Conservation (phyloP, 2,797 vertebrate genomes). For the Sebastes vulpes region DNA sequence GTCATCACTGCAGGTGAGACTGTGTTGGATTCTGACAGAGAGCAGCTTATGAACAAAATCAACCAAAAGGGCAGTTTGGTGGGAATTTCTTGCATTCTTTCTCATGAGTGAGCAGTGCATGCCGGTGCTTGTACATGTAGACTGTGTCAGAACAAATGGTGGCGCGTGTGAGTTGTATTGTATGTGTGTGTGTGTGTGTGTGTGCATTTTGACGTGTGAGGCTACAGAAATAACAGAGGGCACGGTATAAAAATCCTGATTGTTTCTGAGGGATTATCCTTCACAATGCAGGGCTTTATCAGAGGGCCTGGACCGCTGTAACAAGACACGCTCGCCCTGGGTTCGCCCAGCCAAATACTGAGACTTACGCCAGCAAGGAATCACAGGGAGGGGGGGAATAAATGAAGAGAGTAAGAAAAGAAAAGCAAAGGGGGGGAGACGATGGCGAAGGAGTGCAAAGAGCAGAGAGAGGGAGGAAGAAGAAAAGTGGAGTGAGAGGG, state of each 20-base stretch:
- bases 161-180: conserved; percentile 8
- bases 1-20: conserved; percentile 17
- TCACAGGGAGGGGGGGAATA: conserved; percentile 13
- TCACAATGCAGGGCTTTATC: conserved; percentile 78
- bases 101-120: conserved; percentile 59
- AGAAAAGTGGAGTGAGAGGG: conserved; percentile 24
- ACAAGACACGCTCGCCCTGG: conserved; percentile 76
- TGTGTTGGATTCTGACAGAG: not conserved
- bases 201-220: conserved; percentile 21
- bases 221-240: conserved; percentile 53
- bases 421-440: not conserved
- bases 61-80: conserved; percentile 39
- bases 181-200: conserved; percentile 7
- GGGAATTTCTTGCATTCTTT: conserved; percentile 66
- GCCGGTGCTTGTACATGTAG: conserved; percentile 55
- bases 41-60: conserved; percentile 28
- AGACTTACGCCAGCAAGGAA: conserved; percentile 48
- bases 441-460: conserved; percentile 24
- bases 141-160: conserved; percentile 39
- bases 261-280: conserved; percentile 77
- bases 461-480: conserved; percentile 3
- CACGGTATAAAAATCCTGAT: conserved; percentile 66
- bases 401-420: conserved; percentile 33
- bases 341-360: conserved; percentile 57
- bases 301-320: conserved; percentile 67